Base-by-base conservation (phyloP, 2,113 vertebrate species). In the Sarotherodon lohbergeri region DNA sequence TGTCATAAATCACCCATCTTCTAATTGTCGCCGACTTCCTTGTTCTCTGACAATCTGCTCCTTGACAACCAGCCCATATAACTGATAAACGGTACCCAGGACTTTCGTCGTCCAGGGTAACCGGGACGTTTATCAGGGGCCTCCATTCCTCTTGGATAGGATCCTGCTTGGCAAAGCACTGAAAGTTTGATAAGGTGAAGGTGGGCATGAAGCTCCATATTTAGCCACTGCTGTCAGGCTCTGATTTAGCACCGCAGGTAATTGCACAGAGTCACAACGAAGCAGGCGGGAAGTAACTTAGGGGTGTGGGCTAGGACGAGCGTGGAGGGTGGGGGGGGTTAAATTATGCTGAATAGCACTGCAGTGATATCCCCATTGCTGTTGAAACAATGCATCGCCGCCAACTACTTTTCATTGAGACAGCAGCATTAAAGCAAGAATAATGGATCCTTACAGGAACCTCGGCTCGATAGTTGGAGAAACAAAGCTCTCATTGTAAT, bases 401-500 rank as follows among this genome's bases (percentile, higher is more conserved):
- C 85, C 87, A 86, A 90, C 87, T 92, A 91, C 92, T 93, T 94
- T 89, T 93, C 91, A 93, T 71, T 87, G 83, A 93, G 93, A 94
- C 93, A 91, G 90, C 93, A 27, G 91, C 91, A 91, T 95, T 94
- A 95, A 94, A 93, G 93, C 94, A 93, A 95, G 93, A 95, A 95
- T 94, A 95, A 95, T 95, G 94, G 94, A 92, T 93, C 89, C 88
- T 93, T 82, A 90, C 94, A 91, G 90, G 93, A 91, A 92, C 90
- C 91, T 91, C 89, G 22, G 93, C 94, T 93, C 89, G 83, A 94
- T 92, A 86, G 93, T 61, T 43, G 91, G 80, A 88, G 88, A 94
- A 94, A 95, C 95, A 95, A 95, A 95, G 94, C 92, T 88, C 84
- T 91, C 88, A 94, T 94, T 95, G 95, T 95, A 93, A 94, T 93